Evolutionary conservation across 2,113 vertebrate genomes (phyloP).

Genomic region (Murina feae): DNA sequence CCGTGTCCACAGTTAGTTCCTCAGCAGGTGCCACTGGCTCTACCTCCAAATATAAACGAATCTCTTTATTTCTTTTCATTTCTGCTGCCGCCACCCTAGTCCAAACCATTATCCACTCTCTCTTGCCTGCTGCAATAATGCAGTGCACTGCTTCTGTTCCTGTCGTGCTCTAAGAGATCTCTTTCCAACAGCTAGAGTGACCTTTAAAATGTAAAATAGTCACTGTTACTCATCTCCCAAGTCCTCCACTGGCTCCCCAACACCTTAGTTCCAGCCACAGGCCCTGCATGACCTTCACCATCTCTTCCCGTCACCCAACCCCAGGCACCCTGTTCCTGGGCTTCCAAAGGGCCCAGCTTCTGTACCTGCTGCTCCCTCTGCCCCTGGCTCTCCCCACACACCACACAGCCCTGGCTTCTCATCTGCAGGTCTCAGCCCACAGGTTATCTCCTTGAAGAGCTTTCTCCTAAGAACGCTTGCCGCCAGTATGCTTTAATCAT

Average conservation of each 20-base stretch:
- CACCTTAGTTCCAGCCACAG: neutral
- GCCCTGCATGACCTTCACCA: no score
- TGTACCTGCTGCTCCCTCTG: neutral
- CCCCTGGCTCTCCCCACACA: neutral
- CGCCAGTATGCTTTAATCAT: neutral
- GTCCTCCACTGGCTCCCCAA: neutral
- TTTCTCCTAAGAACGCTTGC: neutral
- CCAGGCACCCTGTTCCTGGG: neutral
- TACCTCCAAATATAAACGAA: neutral
- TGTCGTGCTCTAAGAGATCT: neutral
- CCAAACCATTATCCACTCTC: neutral
- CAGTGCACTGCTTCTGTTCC: neutral
- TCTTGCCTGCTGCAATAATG: neutral
- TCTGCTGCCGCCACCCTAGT: neutral
- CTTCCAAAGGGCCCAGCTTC: neutral
- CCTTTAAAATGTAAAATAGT: neutral
- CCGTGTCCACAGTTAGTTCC: neutral
- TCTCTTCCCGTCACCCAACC: neutral
- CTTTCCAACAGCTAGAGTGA: neutral
- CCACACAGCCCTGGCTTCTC: neutral
- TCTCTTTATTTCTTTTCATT: neutral
- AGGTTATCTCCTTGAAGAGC: neutral
- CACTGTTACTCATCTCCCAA: neutral
- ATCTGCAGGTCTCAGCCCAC: neutral
- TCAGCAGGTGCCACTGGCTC: neutral